These are phyloP conservation scores for Chelon auratus DNA, from an alignment of 2,797 vertebrate genomes.

Conservation along the genomic window DNA sequence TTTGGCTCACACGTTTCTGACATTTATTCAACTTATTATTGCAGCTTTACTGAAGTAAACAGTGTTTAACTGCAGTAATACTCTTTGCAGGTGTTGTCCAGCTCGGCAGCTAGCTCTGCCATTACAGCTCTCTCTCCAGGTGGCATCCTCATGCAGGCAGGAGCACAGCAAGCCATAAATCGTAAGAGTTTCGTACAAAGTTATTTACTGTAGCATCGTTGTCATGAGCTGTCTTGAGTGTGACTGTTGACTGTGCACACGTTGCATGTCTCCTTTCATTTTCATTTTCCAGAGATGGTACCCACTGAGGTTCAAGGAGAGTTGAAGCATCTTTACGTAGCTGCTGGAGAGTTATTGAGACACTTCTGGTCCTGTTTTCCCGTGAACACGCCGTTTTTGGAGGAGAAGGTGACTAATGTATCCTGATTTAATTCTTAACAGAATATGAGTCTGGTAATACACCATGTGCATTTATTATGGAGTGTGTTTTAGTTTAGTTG, in stretches of 20 bases:
- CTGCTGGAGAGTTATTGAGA: conserved; percentile 93
- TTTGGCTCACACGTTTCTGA: background rate
- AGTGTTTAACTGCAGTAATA: background rate
- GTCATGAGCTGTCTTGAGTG: background rate
- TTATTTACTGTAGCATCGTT: background rate
- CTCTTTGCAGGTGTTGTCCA: conserved; percentile 91
- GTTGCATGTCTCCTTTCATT: no score
- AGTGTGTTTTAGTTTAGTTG: no score
- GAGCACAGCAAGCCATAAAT: conserved; percentile 94
- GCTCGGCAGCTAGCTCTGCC: conserved; percentile 89
- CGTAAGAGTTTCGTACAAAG: conserved; percentile 83
- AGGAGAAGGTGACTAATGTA: conserved; percentile 91
- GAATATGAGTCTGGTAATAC: no score
- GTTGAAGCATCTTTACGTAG: conserved; percentile 95
- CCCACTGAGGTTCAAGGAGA: conserved; percentile 94
- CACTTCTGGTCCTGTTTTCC: conserved; percentile 99
- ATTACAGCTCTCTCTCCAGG: conserved; percentile 95
- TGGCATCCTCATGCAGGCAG: conserved; percentile 95
- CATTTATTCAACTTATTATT: no score
- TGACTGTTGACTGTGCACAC: no score
- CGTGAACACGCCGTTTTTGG: conserved; percentile 95
- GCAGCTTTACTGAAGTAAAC: background rate
- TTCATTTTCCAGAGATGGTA: conserved; percentile 90
- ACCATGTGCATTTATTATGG: no score
- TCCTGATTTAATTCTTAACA: no score